These are phyloP conservation scores for Microctenopoma steveboyesi DNA, from an alignment of 2,797 vertebrate species.

Conservation along the genomic window DNA sequence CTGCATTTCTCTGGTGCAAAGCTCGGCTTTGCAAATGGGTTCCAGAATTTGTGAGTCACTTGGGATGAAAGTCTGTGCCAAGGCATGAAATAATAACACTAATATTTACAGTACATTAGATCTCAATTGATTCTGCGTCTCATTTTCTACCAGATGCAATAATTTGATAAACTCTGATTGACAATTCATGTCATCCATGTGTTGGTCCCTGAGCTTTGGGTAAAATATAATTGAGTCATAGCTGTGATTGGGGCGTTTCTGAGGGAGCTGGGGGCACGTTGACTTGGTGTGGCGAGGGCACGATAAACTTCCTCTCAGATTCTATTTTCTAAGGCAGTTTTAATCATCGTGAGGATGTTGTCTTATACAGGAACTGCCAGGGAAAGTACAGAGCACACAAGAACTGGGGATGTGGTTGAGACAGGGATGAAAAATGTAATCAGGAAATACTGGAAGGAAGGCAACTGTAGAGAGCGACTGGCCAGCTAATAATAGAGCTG, in stretches of 20 bases:
- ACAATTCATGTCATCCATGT: slow-evolving; percentile 43
- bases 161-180: slow-evolving; percentile 50
- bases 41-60: slow-evolving; percentile 74
- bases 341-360: slow-evolving; percentile 61
- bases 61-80: slow-evolving; percentile 74
- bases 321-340: slow-evolving; percentile 54
- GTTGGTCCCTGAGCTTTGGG: slow-evolving; percentile 52
- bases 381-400: slow-evolving; percentile 64
- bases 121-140: slow-evolving; percentile 51
- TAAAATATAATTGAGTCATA: slow-evolving; percentile 73
- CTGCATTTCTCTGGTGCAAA: slow-evolving; percentile 68
- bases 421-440: slow-evolving; percentile 69
- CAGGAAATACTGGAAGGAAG: slow-evolving; percentile 82
- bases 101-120: slow-evolving; percentile 77
- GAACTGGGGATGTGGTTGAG: slow-evolving; percentile 45
- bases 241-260: slow-evolving; percentile 70
- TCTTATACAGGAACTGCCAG: slow-evolving; percentile 53
- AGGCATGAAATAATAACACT: slow-evolving; percentile 78
- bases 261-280: slow-evolving; percentile 52
- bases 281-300: slow-evolving; percentile 48
- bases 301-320: slow-evolving; percentile 58
- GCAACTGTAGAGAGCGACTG: slow-evolving; percentile 66
- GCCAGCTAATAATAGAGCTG: slow-evolving; percentile 80
- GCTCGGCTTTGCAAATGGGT: slow-evolving; percentile 70
- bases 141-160: slow-evolving; percentile 46